These are phyloP conservation scores for Rhinolophus sinicus DNA, from an alignment of 2,113 vertebrate species.

Conservation along the genomic window DNA sequence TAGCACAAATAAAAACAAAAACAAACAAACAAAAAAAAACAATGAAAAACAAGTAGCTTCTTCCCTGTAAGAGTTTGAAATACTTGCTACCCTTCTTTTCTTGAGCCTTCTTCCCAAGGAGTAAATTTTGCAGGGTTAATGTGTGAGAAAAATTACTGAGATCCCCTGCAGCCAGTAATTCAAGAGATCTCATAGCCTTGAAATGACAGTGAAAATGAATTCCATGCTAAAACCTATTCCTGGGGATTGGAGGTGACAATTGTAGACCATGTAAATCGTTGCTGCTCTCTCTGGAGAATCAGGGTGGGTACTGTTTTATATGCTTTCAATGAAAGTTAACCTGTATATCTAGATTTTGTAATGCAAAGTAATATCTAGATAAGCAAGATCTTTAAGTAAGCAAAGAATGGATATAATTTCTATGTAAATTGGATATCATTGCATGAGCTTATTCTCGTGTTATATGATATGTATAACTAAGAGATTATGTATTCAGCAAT, in stretches of 20 bases:
- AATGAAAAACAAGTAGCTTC: not conserved
- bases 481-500: not conserved
- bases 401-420: conserved; percentile 42
- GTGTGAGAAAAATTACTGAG: conserved; percentile 54
- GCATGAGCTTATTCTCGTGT: not conserved
- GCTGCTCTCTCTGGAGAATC: not conserved
- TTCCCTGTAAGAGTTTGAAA: conserved; percentile 51
- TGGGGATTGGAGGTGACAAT: not conserved
- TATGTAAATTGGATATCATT: conserved; percentile 18
- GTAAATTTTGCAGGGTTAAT: not conserved
- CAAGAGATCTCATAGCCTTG: conserved; percentile 41
- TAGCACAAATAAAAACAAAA: conserved; percentile 45
- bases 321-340: not conserved
- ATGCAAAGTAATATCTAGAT: not conserved
- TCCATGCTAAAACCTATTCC: conserved; percentile 30
- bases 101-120: not conserved
- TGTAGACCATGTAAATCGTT: not conserved
- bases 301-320: not conserved
- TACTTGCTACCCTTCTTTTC: conserved; percentile 7
- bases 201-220: conserved; percentile 69
- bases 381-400: not conserved
- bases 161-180: conserved; percentile 40
- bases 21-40: not conserved
- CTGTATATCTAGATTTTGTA: not conserved
- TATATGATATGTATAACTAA: not conserved